Evolutionary conservation across 2,797 vertebrate species (phyloP).

Genomic region (Kryptolebias ocellatus): DNA sequence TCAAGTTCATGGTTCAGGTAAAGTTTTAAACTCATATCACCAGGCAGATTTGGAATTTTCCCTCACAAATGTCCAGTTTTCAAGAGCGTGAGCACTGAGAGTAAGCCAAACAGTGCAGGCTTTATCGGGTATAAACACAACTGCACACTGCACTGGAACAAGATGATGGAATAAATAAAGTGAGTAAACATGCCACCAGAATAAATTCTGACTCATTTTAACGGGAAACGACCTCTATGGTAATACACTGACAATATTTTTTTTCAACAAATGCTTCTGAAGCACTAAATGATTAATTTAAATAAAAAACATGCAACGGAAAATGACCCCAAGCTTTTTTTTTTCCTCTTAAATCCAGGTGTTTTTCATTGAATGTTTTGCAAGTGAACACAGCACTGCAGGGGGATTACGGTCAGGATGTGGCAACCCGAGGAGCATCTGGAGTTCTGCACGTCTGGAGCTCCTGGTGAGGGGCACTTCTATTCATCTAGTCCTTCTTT

Average conservation of each 20-base stretch:
- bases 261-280: slow-evolving; percentile 6
- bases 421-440: slow-evolving; percentile 71
- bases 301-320: slow-evolving; percentile 46
- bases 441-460: slow-evolving; percentile 57
- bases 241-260: slow-evolving; percentile 27
- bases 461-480: slow-evolving; percentile 38
- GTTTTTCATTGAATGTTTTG: slow-evolving; percentile 67
- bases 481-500: slow-evolving; percentile 52
- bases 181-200: slow-evolving; percentile 44
- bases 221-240: slow-evolving; percentile 34
- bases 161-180: slow-evolving; percentile 53
- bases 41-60: slow-evolving; percentile 20
- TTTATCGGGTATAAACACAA: slow-evolving; percentile 62
- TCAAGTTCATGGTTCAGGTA: slow-evolving; percentile 34
- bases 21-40: slow-evolving; percentile 28
- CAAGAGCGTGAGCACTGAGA: slow-evolving; percentile 18
- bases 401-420: slow-evolving; percentile 69
- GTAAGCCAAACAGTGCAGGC: slow-evolving; percentile 51
- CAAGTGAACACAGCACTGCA: slow-evolving; percentile 42
- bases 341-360: slow-evolving; percentile 58
- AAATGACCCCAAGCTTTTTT: slow-evolving; percentile 58
- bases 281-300: slow-evolving; percentile 33
- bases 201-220: slow-evolving; percentile 26
- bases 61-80: slow-evolving; percentile 41
- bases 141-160: slow-evolving; percentile 33